Base-by-base conservation (phyloP, 2,888 invertebrate species). In the Clivina fossor region DNA sequence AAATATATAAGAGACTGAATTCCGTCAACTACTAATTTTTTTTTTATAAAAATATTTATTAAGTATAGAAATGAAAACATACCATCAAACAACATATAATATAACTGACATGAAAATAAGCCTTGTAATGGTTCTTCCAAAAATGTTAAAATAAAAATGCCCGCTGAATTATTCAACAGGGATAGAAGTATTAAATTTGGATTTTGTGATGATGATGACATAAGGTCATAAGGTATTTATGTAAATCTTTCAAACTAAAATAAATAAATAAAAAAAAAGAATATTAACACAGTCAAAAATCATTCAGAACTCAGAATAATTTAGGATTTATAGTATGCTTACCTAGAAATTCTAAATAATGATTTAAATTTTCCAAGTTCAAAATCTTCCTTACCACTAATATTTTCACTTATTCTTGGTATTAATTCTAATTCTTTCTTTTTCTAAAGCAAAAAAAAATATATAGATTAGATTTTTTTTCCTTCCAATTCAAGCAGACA, bases 61-160 rank as follows among this genome's bases (percentile, higher is more conserved):
- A n/a, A n/a, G n/a, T n/a, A n/a, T n/a, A n/a, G 22, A 22, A 24
- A 22, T 26, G 4, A 24, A 2, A 13, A 13, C 15, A 5, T 53
- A 53, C 53, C 53, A 8, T 53, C 53, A 11, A 22, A 35, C 24
- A 53, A 43, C 1, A 28, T 53, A 19, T 43, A 44, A 41, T 43
- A 53, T 4, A 53, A 22, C 26, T 53, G 53, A 35, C 16, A 35
- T 28, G 44, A 35, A 19, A 44, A 35, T 11, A 26, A 22, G 24
- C 32, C 20, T 4, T 53, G 53, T 18, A 44, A 9, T 3, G 2
- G 11, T 18, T 43, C 8, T 11, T 26, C 44, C 7, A 24, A 20
- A 20, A 35, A 53, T 4, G 33, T 37, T 33, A 53, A 43, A 43
- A 44, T 43, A 18, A 35, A 32, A n/a, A n/a, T n/a, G 9, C 53